Base-by-base conservation (phyloP, 2,888 invertebrate species). In the Syritta pipiens region DNA sequence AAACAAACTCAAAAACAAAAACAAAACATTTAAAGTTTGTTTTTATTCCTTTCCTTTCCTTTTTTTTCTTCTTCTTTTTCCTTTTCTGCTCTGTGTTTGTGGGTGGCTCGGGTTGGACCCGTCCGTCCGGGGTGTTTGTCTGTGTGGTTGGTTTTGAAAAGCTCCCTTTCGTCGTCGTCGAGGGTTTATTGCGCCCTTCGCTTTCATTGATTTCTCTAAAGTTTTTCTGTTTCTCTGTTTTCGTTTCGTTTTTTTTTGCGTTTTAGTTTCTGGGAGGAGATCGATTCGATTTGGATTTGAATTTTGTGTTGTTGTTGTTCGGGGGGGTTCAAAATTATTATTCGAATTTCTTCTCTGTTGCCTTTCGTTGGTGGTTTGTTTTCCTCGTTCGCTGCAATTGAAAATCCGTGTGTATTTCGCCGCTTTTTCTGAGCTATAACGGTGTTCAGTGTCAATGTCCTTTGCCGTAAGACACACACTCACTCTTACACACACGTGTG, bases 391-490 rank as follows among this genome's bases (percentile, higher is more conserved):
- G n/a, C n/a, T n/a, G n/a, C n/a, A n/a, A n/a, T n/a, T 9, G 49
- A n/a, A 48, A 19, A 14, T 60, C 44, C 9, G 12, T 19, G 7
- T 19, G 14, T 30, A 24, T 22, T 17, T 26, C n/a, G n/a, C n/a
- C n/a, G n/a, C n/a, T n/a, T 20, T 10, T 37, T 26, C 12, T 30
- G 59, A 60, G 46, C 59, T 69, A 69, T 42, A 48, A 63, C 44
- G 44, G 53, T 53, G 37, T 60, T 67, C 77, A 67, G 77, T 77
- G 77, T 72, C 77, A 77, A 77, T 72, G 77, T 72, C 77, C 77
- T 77, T 51, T 71, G 49, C 26, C 26, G 48, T 9, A 62, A 59
- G 24, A 46, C 19, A 37, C 14, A 20, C 44, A 22, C 35, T 46
- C 20, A 42, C 2, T 22, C 10, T 20, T 5, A 19, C 9, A 26